Base-by-base conservation (phyloP, 2,797 vertebrate species). In the Zalophus californianus region DNA sequence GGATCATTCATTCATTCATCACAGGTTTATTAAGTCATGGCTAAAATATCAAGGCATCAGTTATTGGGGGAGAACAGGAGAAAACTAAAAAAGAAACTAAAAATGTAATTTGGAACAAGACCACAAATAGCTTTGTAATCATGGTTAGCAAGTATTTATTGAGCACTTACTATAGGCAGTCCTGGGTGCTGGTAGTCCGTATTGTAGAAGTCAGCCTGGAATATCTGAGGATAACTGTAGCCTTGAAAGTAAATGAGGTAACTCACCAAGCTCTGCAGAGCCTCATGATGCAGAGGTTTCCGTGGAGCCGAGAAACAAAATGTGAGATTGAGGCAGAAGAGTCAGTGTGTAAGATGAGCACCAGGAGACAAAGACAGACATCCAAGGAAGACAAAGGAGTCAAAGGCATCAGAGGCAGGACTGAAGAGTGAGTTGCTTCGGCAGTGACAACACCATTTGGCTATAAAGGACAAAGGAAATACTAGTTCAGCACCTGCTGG, bases 1-100 rank as follows among this genome's bases (percentile, higher is more conserved):
- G 44, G 23, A 94, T 90, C 77, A 88, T 94, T 96, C 96, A 86
- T 91, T 97, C 91, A 92, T 97, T 92, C 90, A 93, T 96, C 85
- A 95, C 35, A 44, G n/a, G 9, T 83, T 95, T 90, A 97, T 93
- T 92, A 85, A 97, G 58, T 77, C 54, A 25, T 79, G 78, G 52
- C 27, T 48, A 32, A 7, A 50, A 16, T 44, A 29, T 48, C 25
- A 48, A 48, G 72, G 44, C 72, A 1, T 75, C 72, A 48, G 72
- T 75, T 18, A 10, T 75, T 7, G 16, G 73, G 15, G 27, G 27
- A 50, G 73, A 75, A 75, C 27, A 50, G 44, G 44, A 75, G 72
- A 75, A 68, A 48, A 75, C 25, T 29, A 73, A 73, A 44, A 92
- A 29, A 79, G 25, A 52, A 90, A 64, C 50, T 86, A 86, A 78